Conservation (phyloP, 2,113 vertebrate species). For the Holacanthus passer region DNA sequence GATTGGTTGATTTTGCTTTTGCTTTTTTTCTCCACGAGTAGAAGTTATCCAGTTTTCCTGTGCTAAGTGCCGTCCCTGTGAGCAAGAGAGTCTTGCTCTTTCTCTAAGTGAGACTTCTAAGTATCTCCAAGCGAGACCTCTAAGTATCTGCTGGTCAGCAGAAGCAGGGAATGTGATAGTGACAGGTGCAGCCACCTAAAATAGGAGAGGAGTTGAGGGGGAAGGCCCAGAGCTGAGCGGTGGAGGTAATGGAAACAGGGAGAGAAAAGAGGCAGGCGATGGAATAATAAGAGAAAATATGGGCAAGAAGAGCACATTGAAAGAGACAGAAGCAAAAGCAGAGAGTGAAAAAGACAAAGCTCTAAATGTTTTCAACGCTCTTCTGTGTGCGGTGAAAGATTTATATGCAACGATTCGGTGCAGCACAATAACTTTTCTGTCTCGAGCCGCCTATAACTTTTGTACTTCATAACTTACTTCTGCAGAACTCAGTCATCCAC, state of each 20-base stretch:
- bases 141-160: constrained; percentile 86
- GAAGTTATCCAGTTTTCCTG: neutral
- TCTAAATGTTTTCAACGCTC: neutral
- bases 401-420: neutral
- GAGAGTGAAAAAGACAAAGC: neutral
- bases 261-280: constrained; percentile 8
- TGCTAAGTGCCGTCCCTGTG: neutral
- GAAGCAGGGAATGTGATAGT: constrained; percentile 83
- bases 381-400: constrained; percentile 4
- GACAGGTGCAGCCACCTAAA: constrained; percentile 86
- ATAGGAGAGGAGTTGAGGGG: constrained; percentile 75
- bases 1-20: constrained; percentile 1
- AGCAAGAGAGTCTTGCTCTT: constrained; percentile 39
- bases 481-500: neutral
- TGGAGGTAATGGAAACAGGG: constrained; percentile 22
- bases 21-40: neutral
- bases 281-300: constrained; percentile 7
- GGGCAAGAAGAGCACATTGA: neutral
- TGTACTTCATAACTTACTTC: neutral
- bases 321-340: neutral
- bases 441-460: neutral
- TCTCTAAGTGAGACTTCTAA: constrained; percentile 66
- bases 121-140: constrained; percentile 72
- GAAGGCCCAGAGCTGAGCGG: constrained; percentile 46
- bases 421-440: neutral